These are phyloP conservation scores for Rhadinocentrus ornatus DNA, from an alignment of 2,797 vertebrate species.

Conservation along the genomic window DNA sequence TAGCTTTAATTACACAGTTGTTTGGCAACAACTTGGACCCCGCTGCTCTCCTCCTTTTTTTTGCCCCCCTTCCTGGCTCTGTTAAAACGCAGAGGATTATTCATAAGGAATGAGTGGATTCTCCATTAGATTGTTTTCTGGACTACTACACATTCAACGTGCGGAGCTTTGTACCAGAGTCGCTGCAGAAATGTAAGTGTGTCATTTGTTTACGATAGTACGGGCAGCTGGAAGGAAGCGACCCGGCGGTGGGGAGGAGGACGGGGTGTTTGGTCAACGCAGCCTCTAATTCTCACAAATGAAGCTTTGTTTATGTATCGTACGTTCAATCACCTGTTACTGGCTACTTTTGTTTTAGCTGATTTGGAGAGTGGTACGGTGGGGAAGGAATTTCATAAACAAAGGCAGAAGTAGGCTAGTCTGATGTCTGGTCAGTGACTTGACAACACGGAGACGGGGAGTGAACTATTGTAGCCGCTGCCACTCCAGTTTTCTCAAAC, in stretches of 20 bases:
- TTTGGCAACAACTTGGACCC: slow-evolving; percentile 79
- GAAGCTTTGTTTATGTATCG: slow-evolving; percentile 46
- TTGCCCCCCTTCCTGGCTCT: slow-evolving; percentile 60
- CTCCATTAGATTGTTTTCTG: slow-evolving; percentile 74
- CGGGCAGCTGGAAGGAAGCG: slow-evolving; percentile 45
- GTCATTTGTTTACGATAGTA: slow-evolving; percentile 70
- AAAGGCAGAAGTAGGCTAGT: slow-evolving; percentile 68
- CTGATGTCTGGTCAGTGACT: slow-evolving; percentile 52
- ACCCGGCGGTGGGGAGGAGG: slow-evolving; percentile 31
- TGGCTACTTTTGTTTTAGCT: slow-evolving; percentile 31
- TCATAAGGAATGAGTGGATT: slow-evolving; percentile 80
- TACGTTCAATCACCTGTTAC: slow-evolving; percentile 73
- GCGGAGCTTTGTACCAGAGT: slow-evolving; percentile 77
- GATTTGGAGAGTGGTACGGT: slow-evolving; percentile 30
- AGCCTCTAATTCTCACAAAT: slow-evolving; percentile 30
- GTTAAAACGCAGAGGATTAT: slow-evolving; percentile 73
- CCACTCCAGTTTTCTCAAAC: slow-evolving; percentile 32
- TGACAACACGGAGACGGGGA: slow-evolving; percentile 58
- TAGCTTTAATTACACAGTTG: slow-evolving; percentile 84
- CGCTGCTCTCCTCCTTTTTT: slow-evolving; percentile 69
- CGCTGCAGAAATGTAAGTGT: slow-evolving; percentile 81
- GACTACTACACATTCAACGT: slow-evolving; percentile 74
- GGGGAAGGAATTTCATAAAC: slow-evolving; percentile 69
- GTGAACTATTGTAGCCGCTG: slow-evolving; percentile 57
- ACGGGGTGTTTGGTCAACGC: slow-evolving; percentile 34